phyloP scores from a whole-genome alignment of 1,140 invertebrate species.

The Magallana gigas region DNA sequence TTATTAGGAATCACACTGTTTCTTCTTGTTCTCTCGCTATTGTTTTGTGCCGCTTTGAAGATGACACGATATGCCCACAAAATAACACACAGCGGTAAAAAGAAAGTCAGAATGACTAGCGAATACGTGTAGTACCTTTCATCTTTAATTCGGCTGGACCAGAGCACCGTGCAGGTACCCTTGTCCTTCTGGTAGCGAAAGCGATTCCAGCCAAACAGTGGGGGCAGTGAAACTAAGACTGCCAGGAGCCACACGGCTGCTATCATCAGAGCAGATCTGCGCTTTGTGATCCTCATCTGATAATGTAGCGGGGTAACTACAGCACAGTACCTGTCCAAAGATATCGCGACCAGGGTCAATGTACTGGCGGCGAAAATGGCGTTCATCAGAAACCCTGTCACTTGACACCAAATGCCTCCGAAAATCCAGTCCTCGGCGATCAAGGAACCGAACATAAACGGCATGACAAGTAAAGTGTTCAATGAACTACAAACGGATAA shows the following conservation, averaged over 20 bases:
- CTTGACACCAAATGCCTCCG: conserved; percentile 78
- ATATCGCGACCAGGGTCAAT: conserved; percentile 89
- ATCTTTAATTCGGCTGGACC: conserved; percentile 59
- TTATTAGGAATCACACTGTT: conserved; percentile 81
- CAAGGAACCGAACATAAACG: conserved; percentile 81
- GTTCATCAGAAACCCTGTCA: conserved; percentile 81
- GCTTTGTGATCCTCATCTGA: conserved; percentile 86
- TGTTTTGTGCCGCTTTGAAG: conserved; percentile 86
- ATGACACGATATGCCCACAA: conserved; percentile 87
- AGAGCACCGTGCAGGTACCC: conserved; percentile 73
- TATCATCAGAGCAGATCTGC: conserved; percentile 86
- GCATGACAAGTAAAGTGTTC: conserved; percentile 83
- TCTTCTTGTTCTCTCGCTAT: conserved; percentile 85
- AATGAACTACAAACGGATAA: conserved; percentile 85
- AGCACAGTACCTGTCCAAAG: conserved; percentile 91
- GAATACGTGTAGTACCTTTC: conserved; percentile 73
- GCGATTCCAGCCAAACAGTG: conserved; percentile 74
- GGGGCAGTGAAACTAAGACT: conserved; percentile 71
- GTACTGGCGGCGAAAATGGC: conserved; percentile 82
- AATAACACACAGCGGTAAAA: conserved; percentile 85
- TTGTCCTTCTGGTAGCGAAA: conserved; percentile 74
- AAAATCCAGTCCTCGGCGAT: conserved; percentile 75
- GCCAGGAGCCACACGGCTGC: conserved; percentile 83
- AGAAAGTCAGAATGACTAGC: conserved; percentile 79
- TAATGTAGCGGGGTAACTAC: conserved; percentile 81